Conservation (phyloP, 2,888 invertebrate genomes). For the Tipula helvola region DNA sequence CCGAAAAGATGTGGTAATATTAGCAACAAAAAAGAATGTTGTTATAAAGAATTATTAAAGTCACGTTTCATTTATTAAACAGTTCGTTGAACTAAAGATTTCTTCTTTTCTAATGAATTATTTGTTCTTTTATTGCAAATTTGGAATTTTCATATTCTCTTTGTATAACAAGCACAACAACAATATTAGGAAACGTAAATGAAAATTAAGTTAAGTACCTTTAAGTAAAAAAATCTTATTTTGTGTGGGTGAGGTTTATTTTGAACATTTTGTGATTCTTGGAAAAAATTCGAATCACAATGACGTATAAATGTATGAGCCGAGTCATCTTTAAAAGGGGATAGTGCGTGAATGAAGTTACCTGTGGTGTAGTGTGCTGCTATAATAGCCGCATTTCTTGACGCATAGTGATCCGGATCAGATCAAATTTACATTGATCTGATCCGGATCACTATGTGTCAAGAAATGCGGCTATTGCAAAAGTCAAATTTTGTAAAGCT, state of each 20-base stretch:
- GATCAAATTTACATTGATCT: too few relatives aligned
- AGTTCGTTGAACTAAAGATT: conserved; percentile 7
- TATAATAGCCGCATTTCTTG: too few relatives aligned
- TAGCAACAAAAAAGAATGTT: not conserved
- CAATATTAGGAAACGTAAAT: not conserved
- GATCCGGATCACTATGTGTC: too few relatives aligned
- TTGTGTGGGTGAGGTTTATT: not conserved
- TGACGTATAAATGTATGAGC: too few relatives aligned
- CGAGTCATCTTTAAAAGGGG: too few relatives aligned
- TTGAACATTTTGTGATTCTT: too few relatives aligned
- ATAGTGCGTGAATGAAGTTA: too few relatives aligned
- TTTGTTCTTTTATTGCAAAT: not conserved
- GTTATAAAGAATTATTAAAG: not conserved
- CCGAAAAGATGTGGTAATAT: not conserved
- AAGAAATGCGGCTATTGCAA: too few relatives aligned
- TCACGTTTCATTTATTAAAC: conserved; percentile 10
- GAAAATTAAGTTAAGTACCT: not conserved
- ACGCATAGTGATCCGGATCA: too few relatives aligned
- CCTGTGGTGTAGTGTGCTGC: too few relatives aligned
- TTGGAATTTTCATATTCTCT: not conserved
- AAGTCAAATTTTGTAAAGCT: too few relatives aligned
- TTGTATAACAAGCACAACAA: not conserved
- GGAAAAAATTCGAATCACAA: too few relatives aligned
- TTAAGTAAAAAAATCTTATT: not conserved
- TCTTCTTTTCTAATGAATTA: not conserved